These are phyloP conservation scores for Tokudaia muenninki DNA, from an alignment of 2,797 vertebrate species.

Conservation along the genomic window DNA sequence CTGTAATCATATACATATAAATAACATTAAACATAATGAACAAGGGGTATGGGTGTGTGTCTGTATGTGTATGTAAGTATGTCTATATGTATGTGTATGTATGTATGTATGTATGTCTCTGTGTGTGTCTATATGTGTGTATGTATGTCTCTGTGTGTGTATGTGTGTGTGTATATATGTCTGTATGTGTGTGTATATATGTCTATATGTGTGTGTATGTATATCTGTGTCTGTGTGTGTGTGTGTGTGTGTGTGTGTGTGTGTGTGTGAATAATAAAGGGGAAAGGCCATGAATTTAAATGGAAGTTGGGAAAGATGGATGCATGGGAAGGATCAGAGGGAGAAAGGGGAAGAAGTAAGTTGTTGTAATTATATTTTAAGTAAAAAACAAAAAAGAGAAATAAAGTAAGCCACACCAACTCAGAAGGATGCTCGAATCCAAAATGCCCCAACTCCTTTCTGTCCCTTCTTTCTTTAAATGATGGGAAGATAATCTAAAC, in stretches of 20 bases:
- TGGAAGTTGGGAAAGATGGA: neutral
- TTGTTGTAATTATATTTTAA: neutral
- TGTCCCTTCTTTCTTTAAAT: neutral
- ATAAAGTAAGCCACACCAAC: neutral
- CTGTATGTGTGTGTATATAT: neutral
- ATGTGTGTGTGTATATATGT: neutral
- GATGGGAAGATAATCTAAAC: neutral
- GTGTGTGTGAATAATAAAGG: neutral
- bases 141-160: neutral
- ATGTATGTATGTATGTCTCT: fast-evolving
- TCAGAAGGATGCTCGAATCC: neutral
- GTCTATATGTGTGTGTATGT: too few species aligned
- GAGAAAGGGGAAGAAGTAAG: neutral
- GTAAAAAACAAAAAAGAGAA: neutral
- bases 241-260: neutral
- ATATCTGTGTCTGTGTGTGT: neutral
- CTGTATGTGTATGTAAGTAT: neutral
- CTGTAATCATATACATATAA: neutral
- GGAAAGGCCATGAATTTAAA: neutral
- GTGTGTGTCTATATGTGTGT: fast-evolving
- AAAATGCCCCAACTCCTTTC: neutral
- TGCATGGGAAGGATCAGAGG: neutral
- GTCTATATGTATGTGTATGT: neutral
- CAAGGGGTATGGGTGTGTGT: neutral
- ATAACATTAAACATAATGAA: neutral